A percentile compares a stretch with the other conserved stretches of the same genome.
phyloP scores from a whole-genome alignment of 2,888 invertebrate genomes.

The Noctua pronuba region DNA sequence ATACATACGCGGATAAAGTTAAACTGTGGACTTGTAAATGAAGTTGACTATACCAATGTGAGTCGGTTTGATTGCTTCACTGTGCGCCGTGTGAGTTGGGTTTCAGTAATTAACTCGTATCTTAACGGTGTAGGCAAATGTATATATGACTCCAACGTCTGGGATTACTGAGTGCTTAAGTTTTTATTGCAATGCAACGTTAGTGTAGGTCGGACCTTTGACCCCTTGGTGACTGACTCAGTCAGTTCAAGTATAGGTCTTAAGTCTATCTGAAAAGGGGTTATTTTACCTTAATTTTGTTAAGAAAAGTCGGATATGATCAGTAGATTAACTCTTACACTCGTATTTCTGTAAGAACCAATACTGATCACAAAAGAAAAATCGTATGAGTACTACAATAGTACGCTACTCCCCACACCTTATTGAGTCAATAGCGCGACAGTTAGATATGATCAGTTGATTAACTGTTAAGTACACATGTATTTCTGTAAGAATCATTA shows the following conservation, averaged over 20 bases:
- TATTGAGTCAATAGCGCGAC: conserved; percentile 27
- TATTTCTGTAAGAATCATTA: not conserved
- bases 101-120: conserved; percentile 70
- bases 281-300: not conserved
- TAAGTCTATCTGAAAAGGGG: not conserved
- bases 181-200: conserved; percentile 40
- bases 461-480: not conserved
- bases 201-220: conserved; percentile 22
- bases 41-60: conserved; percentile 58
- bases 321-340: not conserved
- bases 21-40: not conserved
- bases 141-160: conserved; percentile 47
- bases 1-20: not conserved
- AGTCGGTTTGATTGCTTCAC: conserved; percentile 62
- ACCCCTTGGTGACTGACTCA: conserved; percentile 9
- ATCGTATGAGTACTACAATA: not conserved
- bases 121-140: conserved; percentile 50
- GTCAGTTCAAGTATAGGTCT: not conserved
- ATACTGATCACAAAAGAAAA: conserved; percentile 1
- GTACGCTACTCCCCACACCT: not conserved
- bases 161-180: conserved; percentile 44
- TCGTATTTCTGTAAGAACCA: not conserved
- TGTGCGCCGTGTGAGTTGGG: conserved; percentile 61
- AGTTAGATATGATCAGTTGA: not conserved
- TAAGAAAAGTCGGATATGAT: not conserved